phyloP scores from a whole-genome alignment of 2,113 vertebrate species.

The Eublepharis macularius region DNA sequence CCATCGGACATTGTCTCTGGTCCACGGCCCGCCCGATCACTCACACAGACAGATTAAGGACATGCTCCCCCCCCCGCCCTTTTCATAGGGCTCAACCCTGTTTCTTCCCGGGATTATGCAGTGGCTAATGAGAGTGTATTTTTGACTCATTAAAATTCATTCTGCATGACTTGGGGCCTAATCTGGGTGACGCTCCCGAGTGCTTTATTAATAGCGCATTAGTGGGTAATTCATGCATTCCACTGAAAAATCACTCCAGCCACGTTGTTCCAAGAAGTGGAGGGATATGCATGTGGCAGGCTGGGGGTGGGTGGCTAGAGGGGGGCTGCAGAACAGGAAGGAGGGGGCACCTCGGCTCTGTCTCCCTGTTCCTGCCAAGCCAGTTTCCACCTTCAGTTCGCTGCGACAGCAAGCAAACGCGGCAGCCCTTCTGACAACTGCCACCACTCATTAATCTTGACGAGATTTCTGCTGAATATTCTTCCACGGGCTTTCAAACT shows the following conservation, averaged over 20 bases:
- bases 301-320: neutral
- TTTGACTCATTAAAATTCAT: slow-evolving; percentile 62
- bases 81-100: neutral
- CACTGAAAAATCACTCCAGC: slow-evolving; percentile 64
- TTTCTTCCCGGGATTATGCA: slow-evolving; percentile 11
- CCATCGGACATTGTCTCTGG: neutral
- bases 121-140: slow-evolving; percentile 36
- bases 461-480: slow-evolving; percentile 93
- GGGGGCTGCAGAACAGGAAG: neutral
- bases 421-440: slow-evolving; percentile 80
- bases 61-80: neutral
- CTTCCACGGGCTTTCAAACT: slow-evolving; percentile 95
- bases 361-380: slow-evolving; percentile 35
- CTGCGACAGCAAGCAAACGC: slow-evolving; percentile 47
- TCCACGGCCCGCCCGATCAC: neutral
- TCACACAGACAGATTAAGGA: neutral
- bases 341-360: neutral
- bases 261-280: slow-evolving; percentile 36
- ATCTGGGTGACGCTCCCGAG: slow-evolving; percentile 64
- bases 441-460: slow-evolving; percentile 96
- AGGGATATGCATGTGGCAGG: neutral
- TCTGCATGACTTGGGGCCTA: slow-evolving; percentile 66
- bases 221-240: slow-evolving; percentile 66
- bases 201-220: slow-evolving; percentile 75
- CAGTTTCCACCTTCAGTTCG: slow-evolving; percentile 26